phyloP scores from a whole-genome alignment of 2,797 vertebrate species.

The Avahi laniger region DNA sequence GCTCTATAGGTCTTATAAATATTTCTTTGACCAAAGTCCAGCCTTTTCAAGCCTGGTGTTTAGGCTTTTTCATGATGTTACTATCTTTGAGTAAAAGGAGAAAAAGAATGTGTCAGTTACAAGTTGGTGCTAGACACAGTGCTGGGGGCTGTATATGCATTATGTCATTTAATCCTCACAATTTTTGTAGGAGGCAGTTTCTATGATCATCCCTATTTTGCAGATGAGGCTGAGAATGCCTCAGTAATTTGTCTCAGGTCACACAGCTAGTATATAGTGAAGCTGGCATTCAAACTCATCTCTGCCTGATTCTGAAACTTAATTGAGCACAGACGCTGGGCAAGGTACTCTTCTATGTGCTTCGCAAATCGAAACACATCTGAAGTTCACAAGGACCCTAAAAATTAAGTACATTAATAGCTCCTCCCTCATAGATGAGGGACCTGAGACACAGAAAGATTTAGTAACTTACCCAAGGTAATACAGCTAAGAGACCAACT shows the following conservation, averaged over 20 bases:
- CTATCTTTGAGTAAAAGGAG: background rate
- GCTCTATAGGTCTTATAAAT: background rate
- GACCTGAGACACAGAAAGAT: background rate
- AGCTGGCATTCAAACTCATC: background rate
- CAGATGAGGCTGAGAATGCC: background rate
- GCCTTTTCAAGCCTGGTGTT: background rate
- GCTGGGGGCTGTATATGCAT: background rate
- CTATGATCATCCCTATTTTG: background rate
- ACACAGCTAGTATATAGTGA: background rate
- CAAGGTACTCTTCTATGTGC: background rate
- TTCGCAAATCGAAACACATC: conserved; percentile 26
- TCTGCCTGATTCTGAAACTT: conserved; percentile 21
- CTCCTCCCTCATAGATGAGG: background rate
- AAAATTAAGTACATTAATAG: background rate
- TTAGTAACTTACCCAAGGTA: background rate
- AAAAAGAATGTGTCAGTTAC: background rate
- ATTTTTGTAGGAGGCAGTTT: background rate
- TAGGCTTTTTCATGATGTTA: background rate
- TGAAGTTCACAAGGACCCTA: background rate
- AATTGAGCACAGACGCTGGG: background rate
- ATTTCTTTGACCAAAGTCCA: background rate
- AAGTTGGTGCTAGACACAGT: background rate
- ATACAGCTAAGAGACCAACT: background rate
- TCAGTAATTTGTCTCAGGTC: background rate
- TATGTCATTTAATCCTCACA: background rate